Percentiles rank a stretch among this genome's conserved stretches.
These are phyloP conservation scores for Frankliniella fusca DNA, from an alignment of 2,888 invertebrate species.

Conservation along the genomic window DNA sequence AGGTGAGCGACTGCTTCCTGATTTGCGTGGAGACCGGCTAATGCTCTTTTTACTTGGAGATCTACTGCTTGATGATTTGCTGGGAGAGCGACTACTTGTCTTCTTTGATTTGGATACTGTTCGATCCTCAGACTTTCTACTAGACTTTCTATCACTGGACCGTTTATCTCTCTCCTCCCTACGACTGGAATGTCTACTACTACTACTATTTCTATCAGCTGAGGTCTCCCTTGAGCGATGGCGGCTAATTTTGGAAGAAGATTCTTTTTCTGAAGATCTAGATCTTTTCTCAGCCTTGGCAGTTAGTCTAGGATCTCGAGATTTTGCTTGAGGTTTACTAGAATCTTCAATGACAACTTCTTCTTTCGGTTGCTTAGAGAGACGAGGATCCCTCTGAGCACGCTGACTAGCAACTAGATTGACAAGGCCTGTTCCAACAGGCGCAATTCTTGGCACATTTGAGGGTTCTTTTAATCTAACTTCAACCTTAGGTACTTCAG, in stretches of 20 bases:
- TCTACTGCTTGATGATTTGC: neutral
- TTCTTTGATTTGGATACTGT: neutral
- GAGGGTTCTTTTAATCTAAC: constrained; percentile 28
- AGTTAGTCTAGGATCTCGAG: neutral
- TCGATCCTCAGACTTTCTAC: neutral
- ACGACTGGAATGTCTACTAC: neutral
- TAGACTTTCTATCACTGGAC: neutral
- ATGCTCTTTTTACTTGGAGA: neutral
- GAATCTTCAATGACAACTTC: neutral
- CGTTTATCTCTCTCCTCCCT: neutral
- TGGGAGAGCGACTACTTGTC: neutral
- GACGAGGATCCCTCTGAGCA: constrained; percentile 46
- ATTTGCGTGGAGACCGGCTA: neutral
- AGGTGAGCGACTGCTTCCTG: neutral
- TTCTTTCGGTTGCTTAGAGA: constrained; percentile 42
- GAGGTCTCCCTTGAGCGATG: neutral
- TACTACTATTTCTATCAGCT: neutral
- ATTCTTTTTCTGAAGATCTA: constrained; percentile 1
- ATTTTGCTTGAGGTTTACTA: neutral
- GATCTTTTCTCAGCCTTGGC: neutral
- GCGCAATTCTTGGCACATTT: constrained; percentile 49
- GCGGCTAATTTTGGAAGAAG: neutral
- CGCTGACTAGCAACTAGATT: constrained; percentile 39
- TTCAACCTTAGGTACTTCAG: neutral
- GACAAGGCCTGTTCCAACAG: constrained; percentile 52